Base-by-base conservation (phyloP, 2,888 invertebrate species). In the Ophraella communa region DNA sequence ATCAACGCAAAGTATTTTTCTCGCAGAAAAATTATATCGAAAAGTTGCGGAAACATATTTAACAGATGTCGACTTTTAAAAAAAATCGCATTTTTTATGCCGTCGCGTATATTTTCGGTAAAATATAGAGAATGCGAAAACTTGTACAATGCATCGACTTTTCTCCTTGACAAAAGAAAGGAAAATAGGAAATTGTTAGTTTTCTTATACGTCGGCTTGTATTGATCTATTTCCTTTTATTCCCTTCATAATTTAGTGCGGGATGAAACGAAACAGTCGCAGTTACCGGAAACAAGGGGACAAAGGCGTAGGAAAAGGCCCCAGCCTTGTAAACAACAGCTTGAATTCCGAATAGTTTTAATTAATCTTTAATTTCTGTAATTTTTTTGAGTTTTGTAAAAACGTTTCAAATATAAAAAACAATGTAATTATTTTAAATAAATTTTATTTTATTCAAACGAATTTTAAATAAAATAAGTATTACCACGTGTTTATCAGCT, bases 151-250 rank as follows among this genome's bases (percentile, higher is more conserved):
- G 53, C 39, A 24, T 18, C 47, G 17, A 47, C 18, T 61, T 65
- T 65, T 33, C 30, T 20, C 49, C 62, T 59, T 66, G 52, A 63
- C 53, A 62, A 60, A 56, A 53, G 52, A 65, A 51, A 20, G 44
- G 57, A 53, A 42, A 53, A 14, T 52, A 53, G 66, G 51, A 66
- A 60, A 63, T 59, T 60, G 66, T 63, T 63, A 60, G 55, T 66
- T 60, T 60, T 66, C 66, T 52, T 24, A 47, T 17, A 44, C 60
- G 63, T 30, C 59, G 45, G 59, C 39, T 63, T 10, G 33, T 60
- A 66, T 66, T 30, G 66, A 66, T 63, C 57, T 63, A 58, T 58
- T 35, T 63, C 63, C 63, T 52, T 52, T 23, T 53, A 18, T 42
- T 44, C 14, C n/a, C 39, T 60, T 53, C 45, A 60, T 66, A 63